A percentile compares a stretch with the other conserved stretches of the same genome.
Evolutionary conservation across 1,140 invertebrate genomes (phyloP).

Genomic region (Wasmannia auropunctata): DNA sequence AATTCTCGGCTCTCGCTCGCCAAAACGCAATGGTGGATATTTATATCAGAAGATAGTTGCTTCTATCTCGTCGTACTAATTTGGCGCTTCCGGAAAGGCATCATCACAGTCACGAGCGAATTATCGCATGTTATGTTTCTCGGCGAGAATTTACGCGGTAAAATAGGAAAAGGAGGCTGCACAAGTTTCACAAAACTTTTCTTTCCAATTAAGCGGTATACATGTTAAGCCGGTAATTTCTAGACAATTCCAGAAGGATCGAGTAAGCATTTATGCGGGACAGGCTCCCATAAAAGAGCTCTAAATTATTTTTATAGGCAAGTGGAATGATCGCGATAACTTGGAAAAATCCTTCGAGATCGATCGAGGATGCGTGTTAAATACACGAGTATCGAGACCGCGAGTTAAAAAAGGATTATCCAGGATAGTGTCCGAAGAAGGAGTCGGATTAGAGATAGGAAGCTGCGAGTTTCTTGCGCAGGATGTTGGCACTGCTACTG

Average conservation of each 20-base stretch:
- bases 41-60: slow-evolving; percentile 74
- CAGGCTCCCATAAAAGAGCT: slow-evolving; percentile 6
- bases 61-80: slow-evolving; percentile 76
- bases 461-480: background rate
- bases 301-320: slow-evolving; percentile 28
- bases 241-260: background rate
- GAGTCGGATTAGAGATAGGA: background rate
- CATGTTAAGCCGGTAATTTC: background rate
- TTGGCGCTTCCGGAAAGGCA: slow-evolving; percentile 75
- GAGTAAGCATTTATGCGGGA: slow-evolving; percentile 3
- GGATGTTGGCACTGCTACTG: slow-evolving; percentile 22
- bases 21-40: slow-evolving; percentile 66
- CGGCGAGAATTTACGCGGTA: slow-evolving; percentile 42
- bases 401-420: slow-evolving; percentile 34
- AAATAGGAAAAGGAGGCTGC: slow-evolving; percentile 26
- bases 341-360: slow-evolving; percentile 21
- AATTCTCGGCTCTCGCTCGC: slow-evolving; percentile 30
- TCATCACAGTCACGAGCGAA: slow-evolving; percentile 66
- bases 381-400: slow-evolving; percentile 24
- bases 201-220: background rate
- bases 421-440: background rate
- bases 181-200: background rate
- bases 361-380: slow-evolving; percentile 58
- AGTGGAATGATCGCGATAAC: slow-evolving; percentile 37
- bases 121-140: slow-evolving; percentile 61